Base-by-base conservation (phyloP, 1,140 invertebrate genomes). In the Drosophila lini region DNA sequence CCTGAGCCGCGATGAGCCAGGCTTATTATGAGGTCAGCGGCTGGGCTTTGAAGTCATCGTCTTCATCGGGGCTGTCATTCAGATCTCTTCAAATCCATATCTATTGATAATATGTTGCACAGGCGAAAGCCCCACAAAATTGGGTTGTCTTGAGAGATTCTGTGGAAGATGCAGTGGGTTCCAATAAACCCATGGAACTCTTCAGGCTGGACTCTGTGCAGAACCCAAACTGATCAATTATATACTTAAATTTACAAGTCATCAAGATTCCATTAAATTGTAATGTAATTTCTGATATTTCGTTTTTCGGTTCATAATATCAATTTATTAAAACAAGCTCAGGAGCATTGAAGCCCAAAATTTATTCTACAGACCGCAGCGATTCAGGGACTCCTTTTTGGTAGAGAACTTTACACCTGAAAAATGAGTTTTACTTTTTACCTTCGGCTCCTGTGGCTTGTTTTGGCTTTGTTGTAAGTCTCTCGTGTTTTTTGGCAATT, bases 401-500 rank as follows among this genome's bases (percentile, higher is more conserved):
- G 10, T 31, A 74, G 70, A 47, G 70, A 74, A 74, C 36, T 15
- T 52, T 62, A 74, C 69, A 69, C 70, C 70, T 62, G 70, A 74
- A 74, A 74, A 62, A 50, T 74, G 68, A 62, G 69, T 74, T 73
- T 73, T 52, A 71, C 71, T 75, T 75, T 75, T 75, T 79, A 78
- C 53, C 68, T 62, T 45, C 56, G 25, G 60, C 53, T 62, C 60
- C 63, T 57, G 45, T 79, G 64, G 52, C 74, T 76, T 42, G 22
- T 70, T 82, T 74, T 50, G 32, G 42, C 56, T 61, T 64, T 71
- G 55, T 61, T 78, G 75, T 75, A 81, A 80, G 47, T 78, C 73
- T 90, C 81, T 81, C 76, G 56, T 55, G 79, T 68, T 74, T 84
- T 84, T 79, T 81, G 81, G 74, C 77, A 89, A 85, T 85, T 88